Evolutionary conservation across 30 jellyfish, hydroid and myxozoan species (phyloP).

Genomic region (Turritopsis dohrnii): DNA sequence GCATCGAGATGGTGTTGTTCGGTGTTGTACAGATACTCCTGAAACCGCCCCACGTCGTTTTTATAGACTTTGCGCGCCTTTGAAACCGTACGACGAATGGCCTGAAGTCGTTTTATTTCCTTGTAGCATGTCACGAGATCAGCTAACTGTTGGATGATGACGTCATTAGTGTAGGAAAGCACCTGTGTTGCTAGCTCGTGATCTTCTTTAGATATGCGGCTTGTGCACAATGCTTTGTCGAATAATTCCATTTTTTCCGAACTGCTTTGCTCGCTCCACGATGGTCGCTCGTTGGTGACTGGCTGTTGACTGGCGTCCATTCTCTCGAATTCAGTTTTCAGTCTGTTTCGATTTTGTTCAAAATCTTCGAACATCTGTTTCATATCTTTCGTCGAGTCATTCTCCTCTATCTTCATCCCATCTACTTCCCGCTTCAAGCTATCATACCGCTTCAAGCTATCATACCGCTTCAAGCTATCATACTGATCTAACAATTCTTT

Average conservation of each 20-base stretch:
- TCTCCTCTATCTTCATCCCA: not conserved
- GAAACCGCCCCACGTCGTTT: not conserved
- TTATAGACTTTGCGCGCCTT: not conserved
- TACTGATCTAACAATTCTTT: not conserved
- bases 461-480: no score
- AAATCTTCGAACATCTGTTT: conserved; percentile 4
- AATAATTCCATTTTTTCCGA: not conserved
- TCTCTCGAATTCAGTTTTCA: not conserved
- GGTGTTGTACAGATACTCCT: not conserved
- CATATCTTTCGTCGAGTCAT: conserved; percentile 1
- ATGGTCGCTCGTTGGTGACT: not conserved
- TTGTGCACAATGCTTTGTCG: not conserved
- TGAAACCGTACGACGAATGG: not conserved
- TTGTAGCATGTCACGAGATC: not conserved
- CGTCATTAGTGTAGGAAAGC: not conserved
- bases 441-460: no score
- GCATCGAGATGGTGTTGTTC: not conserved
- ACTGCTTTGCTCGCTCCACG: not conserved
- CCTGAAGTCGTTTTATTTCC: not conserved
- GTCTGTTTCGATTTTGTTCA: not conserved
- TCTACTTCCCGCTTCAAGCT: not conserved
- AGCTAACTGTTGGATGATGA: not conserved
- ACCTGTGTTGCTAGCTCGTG: not conserved
- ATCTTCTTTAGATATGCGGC: conserved; percentile 1
- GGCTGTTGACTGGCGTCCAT: not conserved